phyloP scores from a whole-genome alignment of 2,113 vertebrate genomes.

The Trematocara nigrifrons region DNA sequence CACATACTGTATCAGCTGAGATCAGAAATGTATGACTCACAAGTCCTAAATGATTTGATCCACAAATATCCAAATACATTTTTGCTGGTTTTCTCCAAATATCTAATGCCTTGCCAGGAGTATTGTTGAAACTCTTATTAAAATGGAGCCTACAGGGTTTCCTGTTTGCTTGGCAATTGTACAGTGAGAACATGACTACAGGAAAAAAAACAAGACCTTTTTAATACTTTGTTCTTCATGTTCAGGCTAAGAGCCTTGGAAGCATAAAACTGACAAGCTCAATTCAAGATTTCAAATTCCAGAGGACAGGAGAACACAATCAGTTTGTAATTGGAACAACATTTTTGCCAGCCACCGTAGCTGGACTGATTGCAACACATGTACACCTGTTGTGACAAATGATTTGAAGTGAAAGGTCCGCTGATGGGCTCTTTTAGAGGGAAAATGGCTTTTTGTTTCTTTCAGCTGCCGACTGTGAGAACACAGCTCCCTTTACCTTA shows the following conservation, averaged over 20 bases:
- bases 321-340: neutral
- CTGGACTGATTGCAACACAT: neutral
- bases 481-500: neutral
- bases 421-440: neutral
- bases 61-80: neutral
- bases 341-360: neutral
- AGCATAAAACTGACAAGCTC: neutral
- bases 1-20: neutral
- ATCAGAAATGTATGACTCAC: neutral
- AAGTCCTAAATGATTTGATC: neutral
- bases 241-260: neutral
- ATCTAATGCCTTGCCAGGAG: neutral
- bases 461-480: neutral
- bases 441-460: neutral
- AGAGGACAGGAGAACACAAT: neutral
- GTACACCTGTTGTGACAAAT: neutral
- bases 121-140: neutral
- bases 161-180: neutral
- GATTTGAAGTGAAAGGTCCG: neutral
- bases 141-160: neutral
- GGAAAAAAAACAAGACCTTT: neutral
- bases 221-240: neutral
- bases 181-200: neutral
- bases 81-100: neutral
- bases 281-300: neutral